phyloP scores from a whole-genome alignment of 2,113 vertebrate species.

The Bubo blakistoni region DNA sequence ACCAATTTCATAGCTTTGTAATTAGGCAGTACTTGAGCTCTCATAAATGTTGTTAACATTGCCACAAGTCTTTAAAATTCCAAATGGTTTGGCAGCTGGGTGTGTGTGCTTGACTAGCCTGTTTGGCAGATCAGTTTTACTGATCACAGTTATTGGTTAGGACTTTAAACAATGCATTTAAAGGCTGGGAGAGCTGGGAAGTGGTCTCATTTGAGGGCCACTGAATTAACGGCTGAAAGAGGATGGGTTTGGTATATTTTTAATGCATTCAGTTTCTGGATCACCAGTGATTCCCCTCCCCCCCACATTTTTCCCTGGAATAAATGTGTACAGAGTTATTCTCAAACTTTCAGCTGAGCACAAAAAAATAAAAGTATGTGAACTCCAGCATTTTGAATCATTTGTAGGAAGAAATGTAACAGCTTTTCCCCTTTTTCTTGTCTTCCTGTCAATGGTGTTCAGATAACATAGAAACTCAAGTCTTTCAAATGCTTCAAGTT shows the following conservation, averaged over 20 bases:
- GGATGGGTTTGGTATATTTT: background rate
- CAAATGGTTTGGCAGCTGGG: background rate
- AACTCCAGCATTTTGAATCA: background rate
- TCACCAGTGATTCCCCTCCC: background rate
- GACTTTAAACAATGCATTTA: background rate
- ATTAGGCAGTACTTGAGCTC: background rate
- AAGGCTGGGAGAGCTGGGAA: background rate
- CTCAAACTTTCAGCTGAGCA: background rate
- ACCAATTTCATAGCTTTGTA: background rate
- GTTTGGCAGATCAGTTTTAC: background rate
- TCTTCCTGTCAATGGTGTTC: background rate
- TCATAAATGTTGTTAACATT: background rate
- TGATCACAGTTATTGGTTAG: background rate
- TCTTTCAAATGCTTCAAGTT: conserved; percentile 9
- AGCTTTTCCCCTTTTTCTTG: background rate
- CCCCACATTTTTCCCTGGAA: background rate
- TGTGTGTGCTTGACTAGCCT: background rate
- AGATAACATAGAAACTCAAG: conserved; percentile 19
- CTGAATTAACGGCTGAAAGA: background rate
- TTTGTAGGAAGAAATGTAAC: background rate
- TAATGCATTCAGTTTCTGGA: background rate
- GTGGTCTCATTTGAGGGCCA: background rate
- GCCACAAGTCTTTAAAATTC: background rate
- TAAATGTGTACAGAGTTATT: background rate
- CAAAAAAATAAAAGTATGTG: background rate